phyloP scores from a whole-genome alignment of 2,113 vertebrate genomes.

The Petromus typicus region DNA sequence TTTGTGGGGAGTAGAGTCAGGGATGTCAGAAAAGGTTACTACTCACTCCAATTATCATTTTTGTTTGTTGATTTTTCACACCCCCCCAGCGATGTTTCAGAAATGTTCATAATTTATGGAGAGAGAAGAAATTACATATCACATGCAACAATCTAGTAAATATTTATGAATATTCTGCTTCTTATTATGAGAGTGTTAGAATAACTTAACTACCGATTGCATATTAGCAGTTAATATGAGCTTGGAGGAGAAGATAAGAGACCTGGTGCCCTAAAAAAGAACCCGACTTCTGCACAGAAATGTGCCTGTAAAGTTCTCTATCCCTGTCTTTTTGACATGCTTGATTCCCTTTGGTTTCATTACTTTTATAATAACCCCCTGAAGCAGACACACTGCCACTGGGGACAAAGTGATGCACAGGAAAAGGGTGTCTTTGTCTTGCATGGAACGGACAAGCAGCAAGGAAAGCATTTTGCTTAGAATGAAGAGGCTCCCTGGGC shows the following conservation, averaged over 20 bases:
- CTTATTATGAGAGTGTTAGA: conserved; percentile 61
- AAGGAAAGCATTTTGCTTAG: conserved; percentile 62
- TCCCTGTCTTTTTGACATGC: conserved; percentile 7
- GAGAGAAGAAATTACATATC: conserved; percentile 61
- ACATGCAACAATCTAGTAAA: conserved; percentile 67
- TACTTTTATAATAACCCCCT: conserved; percentile 45
- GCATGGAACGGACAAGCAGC: not conserved
- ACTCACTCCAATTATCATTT: not conserved
- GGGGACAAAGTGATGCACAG: not conserved
- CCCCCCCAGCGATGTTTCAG: not conserved
- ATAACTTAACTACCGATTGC: conserved; percentile 63
- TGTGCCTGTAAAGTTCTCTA: conserved; percentile 10
- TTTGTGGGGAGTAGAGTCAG: not conserved
- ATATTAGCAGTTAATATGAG: conserved; percentile 38
- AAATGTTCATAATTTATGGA: conserved; percentile 67
- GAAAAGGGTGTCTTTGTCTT: not conserved
- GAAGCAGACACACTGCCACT: not conserved
- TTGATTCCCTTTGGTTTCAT: conserved; percentile 52
- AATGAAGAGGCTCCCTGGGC: not conserved
- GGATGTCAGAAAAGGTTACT: not conserved
- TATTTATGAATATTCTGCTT: conserved; percentile 73
- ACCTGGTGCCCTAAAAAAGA: not conserved
- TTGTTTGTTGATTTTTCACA: conserved; percentile 4
- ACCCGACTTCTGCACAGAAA: conserved; percentile 2
- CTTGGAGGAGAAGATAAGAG: conserved; percentile 38